A percentile compares a stretch with the other conserved stretches of the same genome.
Conservation (phyloP, 1,140 invertebrate genomes). For the Drosophila tani region DNA sequence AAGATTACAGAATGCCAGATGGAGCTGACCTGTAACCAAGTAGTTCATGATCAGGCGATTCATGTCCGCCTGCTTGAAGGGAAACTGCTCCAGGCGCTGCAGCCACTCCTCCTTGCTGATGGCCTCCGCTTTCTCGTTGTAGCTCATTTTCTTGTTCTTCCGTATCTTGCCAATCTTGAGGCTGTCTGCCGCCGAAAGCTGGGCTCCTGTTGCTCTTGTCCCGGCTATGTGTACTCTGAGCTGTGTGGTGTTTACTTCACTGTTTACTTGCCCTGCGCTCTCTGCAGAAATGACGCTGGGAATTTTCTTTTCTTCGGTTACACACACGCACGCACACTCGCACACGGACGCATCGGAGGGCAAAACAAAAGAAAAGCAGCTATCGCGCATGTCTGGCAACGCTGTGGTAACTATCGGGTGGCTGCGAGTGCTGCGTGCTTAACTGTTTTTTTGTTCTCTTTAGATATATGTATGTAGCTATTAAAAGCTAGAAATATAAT, state of each 20-base stretch:
- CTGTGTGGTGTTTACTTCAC: background rate
- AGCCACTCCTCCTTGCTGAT: conserved; percentile 88
- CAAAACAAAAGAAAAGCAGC: conserved; percentile 17
- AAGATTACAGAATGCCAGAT: too few species aligned
- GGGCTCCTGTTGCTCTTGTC: conserved; percentile 6
- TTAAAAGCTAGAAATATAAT: background rate
- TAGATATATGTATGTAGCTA: background rate
- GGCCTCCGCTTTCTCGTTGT: conserved; percentile 78
- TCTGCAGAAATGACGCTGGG: conserved; percentile 38
- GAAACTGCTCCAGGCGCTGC: conserved; percentile 90
- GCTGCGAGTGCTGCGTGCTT: background rate
- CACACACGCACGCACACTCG: background rate
- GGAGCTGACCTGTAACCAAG: conserved; percentile 92
- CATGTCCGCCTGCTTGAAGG: conserved; percentile 95
- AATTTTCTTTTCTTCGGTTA: conserved; percentile 38
- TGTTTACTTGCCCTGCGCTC: conserved; percentile 21
- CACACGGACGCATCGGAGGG: background rate
- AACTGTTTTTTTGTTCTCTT: background rate
- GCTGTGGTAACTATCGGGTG: conserved; percentile 3
- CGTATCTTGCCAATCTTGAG: conserved; percentile 89
- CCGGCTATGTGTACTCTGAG: background rate
- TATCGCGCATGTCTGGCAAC: conserved; percentile 4
- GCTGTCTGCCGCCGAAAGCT: conserved; percentile 36
- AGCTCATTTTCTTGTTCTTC: conserved; percentile 87
- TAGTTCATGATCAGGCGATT: conserved; percentile 99